A percentile compares a stretch with the other conserved stretches of the same genome.
Evolutionary conservation across 1,140 invertebrate species (phyloP).

Genomic region (Triops cancriformis): DNA sequence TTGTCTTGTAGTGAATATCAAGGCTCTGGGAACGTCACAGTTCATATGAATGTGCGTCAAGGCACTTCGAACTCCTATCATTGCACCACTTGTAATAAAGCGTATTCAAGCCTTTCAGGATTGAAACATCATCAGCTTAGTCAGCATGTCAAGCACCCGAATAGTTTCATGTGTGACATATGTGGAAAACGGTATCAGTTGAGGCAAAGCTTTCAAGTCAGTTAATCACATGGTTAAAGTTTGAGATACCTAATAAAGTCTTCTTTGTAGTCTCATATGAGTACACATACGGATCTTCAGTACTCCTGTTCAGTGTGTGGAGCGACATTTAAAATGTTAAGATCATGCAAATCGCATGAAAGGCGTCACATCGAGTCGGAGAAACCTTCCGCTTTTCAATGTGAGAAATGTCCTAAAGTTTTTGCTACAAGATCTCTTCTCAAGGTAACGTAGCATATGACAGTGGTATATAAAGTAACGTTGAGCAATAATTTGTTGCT

Average conservation of each 20-base stretch:
- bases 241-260: background rate
- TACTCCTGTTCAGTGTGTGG: constrained; percentile 20
- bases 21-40: background rate
- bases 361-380: constrained; percentile 19
- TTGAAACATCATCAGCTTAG: background rate
- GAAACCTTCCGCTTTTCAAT: constrained; percentile 20
- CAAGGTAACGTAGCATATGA: constrained; percentile 18
- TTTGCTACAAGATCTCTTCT: constrained; percentile 20
- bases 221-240: background rate
- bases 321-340: constrained; percentile 24
- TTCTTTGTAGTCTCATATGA: constrained; percentile 20
- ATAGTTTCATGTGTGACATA: background rate
- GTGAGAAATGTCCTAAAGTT: constrained; percentile 21
- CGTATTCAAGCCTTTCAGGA: background rate
- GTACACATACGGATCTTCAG: constrained; percentile 27
- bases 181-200: background rate
- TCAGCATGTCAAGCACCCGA: background rate
- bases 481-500: background rate
- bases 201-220: background rate
- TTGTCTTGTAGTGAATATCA: background rate
- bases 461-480: background rate
- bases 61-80: background rate
- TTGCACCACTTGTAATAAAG: background rate
- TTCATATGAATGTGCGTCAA: background rate
- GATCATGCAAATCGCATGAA: constrained; percentile 23